Percentiles rank a stretch among this genome's conserved stretches.
Conservation (phyloP, 2,113 vertebrate genomes). For the Chrysemys picta region DNA sequence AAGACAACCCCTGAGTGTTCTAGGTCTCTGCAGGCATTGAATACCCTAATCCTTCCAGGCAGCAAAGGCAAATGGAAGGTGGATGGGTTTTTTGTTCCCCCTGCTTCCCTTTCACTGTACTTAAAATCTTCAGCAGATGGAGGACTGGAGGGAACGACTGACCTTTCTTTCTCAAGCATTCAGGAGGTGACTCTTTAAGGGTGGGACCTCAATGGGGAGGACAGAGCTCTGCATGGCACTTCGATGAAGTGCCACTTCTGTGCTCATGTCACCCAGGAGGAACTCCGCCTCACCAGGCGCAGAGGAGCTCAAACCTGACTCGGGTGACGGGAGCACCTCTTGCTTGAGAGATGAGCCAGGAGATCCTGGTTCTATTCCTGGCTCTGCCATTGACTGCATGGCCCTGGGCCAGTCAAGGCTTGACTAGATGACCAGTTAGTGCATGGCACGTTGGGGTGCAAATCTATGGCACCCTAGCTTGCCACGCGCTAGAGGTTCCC, state of each 20-base stretch:
- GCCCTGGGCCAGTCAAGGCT: background rate
- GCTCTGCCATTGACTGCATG: background rate
- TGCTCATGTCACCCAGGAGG: rapidly evolving
- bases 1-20: background rate
- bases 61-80: background rate
- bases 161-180: constrained; percentile 47
- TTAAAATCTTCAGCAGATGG: constrained; percentile 33
- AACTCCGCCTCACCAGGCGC: background rate
- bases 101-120: background rate
- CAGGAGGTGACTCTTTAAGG: background rate
- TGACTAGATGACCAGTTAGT: background rate
- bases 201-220: background rate
- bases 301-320: background rate
- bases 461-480: background rate
- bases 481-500: background rate
- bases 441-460: background rate
- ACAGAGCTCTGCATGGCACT: background rate
- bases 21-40: background rate
- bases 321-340: background rate
- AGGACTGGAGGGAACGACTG: constrained; percentile 27
- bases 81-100: background rate
- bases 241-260: background rate
- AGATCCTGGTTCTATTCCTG: background rate
- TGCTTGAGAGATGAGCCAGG: background rate
- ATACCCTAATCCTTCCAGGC: background rate